Percentiles rank a stretch among this genome's conserved stretches.
phyloP scores from a whole-genome alignment of 1,140 invertebrate genomes.

The Pinna nobilis region DNA sequence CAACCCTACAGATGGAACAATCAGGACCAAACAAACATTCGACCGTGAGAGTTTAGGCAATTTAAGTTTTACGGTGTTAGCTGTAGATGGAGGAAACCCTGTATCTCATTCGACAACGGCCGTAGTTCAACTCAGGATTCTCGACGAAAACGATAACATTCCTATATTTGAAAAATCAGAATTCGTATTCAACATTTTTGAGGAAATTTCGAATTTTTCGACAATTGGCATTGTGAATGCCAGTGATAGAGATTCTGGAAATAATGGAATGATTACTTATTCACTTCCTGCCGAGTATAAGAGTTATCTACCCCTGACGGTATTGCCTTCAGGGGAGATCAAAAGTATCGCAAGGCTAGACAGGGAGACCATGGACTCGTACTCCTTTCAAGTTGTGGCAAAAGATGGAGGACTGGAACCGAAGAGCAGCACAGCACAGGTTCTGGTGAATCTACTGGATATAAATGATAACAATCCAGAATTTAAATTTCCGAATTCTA shows the following conservation, averaged over 20 bases:
- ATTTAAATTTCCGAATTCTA: constrained; percentile 58
- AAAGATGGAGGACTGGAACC: constrained; percentile 50
- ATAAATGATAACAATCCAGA: constrained; percentile 70
- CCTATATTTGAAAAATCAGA: constrained; percentile 89
- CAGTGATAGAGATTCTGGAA: constrained; percentile 41
- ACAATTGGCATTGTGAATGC: constrained; percentile 47
- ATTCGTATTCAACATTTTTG: constrained; percentile 94
- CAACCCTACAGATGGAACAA: constrained; percentile 49
- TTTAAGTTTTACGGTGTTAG: constrained; percentile 43
- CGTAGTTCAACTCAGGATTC: constrained; percentile 52
- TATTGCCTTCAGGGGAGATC: constrained; percentile 25
- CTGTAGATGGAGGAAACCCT: constrained; percentile 40
- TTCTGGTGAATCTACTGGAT: constrained; percentile 64
- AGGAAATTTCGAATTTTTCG: constrained; percentile 89
- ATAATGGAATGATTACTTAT: constrained; percentile 55
- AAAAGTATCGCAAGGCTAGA: constrained; percentile 39
- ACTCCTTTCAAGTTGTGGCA: constrained; percentile 58
- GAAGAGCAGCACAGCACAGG: constrained; percentile 20
- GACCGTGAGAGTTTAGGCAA: constrained; percentile 51
- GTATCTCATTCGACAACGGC: constrained; percentile 84
- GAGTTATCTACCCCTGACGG: constrained; percentile 73
- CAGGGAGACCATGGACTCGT: constrained; percentile 45
- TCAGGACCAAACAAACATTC: constrained; percentile 45
- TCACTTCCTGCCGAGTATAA: constrained; percentile 73
- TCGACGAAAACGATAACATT: constrained; percentile 94